phyloP scores from a whole-genome alignment of 2,888 invertebrate species.

The Drosophila acutilabella region DNA sequence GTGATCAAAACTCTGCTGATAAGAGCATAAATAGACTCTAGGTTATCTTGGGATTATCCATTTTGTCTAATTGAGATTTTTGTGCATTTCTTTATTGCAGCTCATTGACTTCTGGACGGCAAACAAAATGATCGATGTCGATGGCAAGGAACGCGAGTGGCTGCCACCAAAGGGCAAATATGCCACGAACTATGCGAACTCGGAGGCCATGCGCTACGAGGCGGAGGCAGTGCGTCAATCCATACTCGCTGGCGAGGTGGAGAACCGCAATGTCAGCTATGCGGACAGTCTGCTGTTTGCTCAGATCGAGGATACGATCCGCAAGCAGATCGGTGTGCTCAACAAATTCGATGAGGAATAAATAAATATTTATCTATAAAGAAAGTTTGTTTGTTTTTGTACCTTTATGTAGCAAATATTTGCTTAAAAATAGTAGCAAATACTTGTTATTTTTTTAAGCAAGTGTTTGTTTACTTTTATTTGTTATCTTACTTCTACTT shows the following conservation, averaged over 20 bases:
- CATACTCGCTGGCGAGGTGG: conserved; percentile 87
- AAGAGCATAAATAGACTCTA: background rate
- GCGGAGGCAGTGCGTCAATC: conserved; percentile 92
- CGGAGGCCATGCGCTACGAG: conserved; percentile 91
- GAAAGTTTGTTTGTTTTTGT: too few relatives aligned
- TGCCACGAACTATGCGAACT: conserved; percentile 89
- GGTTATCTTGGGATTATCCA: conserved; percentile 8
- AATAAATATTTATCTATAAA: background rate
- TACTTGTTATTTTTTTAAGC: too few relatives aligned
- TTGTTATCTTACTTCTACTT: too few relatives aligned
- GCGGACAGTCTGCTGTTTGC: conserved; percentile 90
- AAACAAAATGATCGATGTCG: conserved; percentile 88
- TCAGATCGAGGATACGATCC: conserved; percentile 90
- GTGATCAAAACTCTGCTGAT: conserved; percentile 1
- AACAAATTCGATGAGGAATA: conserved; percentile 67
- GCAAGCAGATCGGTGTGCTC: conserved; percentile 87
- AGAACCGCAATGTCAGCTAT: conserved; percentile 89
- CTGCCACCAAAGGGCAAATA: conserved; percentile 88
- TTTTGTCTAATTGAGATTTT: background rate
- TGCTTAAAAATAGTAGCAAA: too few relatives aligned
- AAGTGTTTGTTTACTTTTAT: too few relatives aligned
- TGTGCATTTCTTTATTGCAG: conserved; percentile 73
- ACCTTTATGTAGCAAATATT: too few relatives aligned
- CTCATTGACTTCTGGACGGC: conserved; percentile 90
- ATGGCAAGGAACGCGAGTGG: conserved; percentile 88